Base-by-base conservation (phyloP, 2,888 invertebrate genomes). In the Empis livida region DNA sequence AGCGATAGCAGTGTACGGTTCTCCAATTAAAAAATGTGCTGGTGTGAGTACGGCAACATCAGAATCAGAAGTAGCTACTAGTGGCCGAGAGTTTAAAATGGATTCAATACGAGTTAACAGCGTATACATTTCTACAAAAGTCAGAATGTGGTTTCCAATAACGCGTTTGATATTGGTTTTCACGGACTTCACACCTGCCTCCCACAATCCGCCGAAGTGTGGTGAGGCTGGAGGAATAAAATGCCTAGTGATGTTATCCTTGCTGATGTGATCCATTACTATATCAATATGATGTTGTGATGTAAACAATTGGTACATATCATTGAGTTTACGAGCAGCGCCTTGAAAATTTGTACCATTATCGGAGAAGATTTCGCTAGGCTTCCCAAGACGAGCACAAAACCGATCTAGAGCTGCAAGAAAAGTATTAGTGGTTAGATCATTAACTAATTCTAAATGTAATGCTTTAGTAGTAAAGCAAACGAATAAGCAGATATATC, bases 81-180 rank as follows among this genome's bases (percentile, higher is more conserved):
- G 5, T 20, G 20, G 20, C 5, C 20, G 20, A 5, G 20, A 20
- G 5, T 20, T 20, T 5, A 51, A 17, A 2, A 47, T 37, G 11
- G 49, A 47, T 43, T 55, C 51, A 2, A 55, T 45, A 45, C 53
- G 55, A 3, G 48, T 43, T 2, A 54, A 43, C 5, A 55, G n/a
- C 1, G 50, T 52, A 14, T 35, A 30, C 41, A 50, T 40, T 48
- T 52, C 52, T 40, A 49, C 47, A n/a, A 49, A 52, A 1, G 47
- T 44, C 5, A 20, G 39, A 23, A 49, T 16, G 9, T 43, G 48
- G n/a, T 43, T 39, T 6, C 47, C 51, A 27, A 51, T 13, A 10
- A 52, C 44, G 0, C 48, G 49, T 5, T 43, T 39, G n/a, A 54
- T 23, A 38, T 52, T 51, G 44, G 10, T 51, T 14, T 49, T 52